A percentile compares a stretch with the other conserved stretches of the same genome.
phyloP scores from a whole-genome alignment of 2,888 invertebrate species.

The Ethmia dodecea region DNA sequence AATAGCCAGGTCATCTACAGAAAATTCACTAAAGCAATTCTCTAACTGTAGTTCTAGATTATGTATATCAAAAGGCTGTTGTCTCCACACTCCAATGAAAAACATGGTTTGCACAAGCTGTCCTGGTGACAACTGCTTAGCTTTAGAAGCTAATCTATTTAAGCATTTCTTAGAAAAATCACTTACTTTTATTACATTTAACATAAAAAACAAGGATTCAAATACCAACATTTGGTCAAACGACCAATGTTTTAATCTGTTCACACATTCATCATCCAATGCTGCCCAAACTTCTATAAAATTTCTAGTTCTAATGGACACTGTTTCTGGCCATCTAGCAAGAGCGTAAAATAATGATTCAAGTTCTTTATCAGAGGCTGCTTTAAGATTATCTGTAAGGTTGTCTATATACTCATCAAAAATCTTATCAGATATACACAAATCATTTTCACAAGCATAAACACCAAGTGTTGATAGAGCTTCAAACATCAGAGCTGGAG shows the following conservation, averaged over 20 bases:
- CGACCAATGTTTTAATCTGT: constrained; percentile 63
- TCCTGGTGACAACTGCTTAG: constrained; percentile 75
- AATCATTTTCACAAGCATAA: constrained; percentile 43
- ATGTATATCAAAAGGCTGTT: constrained; percentile 76
- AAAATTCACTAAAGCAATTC: constrained; percentile 71
- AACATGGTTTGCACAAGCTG: constrained; percentile 84
- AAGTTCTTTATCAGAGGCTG: constrained; percentile 77
- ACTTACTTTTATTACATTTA: constrained; percentile 72
- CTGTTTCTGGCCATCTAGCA: constrained; percentile 67
- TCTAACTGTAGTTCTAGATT: constrained; percentile 80
- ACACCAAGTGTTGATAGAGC: constrained; percentile 44
- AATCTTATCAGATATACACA: constrained; percentile 49
- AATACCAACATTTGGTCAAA: constrained; percentile 74
- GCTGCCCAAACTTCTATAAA: constrained; percentile 81
- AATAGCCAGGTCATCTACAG: constrained; percentile 82
- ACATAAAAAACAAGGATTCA: constrained; percentile 80
- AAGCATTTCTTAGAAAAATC: constrained; percentile 76
- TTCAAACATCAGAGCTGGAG: constrained; percentile 38
- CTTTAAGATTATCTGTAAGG: constrained; percentile 69
- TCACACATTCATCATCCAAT: constrained; percentile 81
- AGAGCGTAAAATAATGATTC: constrained; percentile 70
- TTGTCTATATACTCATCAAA: constrained; percentile 59
- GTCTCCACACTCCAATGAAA: constrained; percentile 79
- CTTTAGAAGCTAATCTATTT: constrained; percentile 74
- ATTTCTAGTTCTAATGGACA: constrained; percentile 73